Evolutionary conservation across 2,797 vertebrate species (phyloP).

Genomic region (Ispidina lecontei): DNA sequence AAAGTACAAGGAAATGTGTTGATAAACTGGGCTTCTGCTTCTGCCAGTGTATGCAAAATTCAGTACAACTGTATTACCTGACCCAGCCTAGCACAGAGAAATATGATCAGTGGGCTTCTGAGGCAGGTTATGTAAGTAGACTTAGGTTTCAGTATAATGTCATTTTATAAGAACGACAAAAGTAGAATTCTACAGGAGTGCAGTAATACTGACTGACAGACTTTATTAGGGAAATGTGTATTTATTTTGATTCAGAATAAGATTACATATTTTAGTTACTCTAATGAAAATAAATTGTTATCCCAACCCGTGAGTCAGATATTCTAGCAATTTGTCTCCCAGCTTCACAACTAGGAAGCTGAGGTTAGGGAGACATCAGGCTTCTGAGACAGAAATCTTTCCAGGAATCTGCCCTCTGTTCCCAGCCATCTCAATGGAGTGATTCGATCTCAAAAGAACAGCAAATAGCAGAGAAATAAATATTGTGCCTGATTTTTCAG

Average conservation of each 20-base stretch:
- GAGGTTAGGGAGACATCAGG: background rate
- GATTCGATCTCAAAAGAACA: background rate
- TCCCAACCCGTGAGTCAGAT: background rate
- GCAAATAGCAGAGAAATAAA: background rate
- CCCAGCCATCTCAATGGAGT: background rate
- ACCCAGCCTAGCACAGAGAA: background rate
- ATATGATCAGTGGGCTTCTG: background rate
- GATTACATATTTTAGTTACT: background rate
- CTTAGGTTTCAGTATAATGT: background rate
- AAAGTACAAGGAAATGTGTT: background rate
- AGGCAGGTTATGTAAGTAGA: background rate
- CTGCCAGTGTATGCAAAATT: background rate
- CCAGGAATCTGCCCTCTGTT: background rate
- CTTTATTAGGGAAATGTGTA: background rate
- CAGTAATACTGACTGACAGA: background rate
- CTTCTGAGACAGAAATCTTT: background rate
- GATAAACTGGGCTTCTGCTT: background rate
- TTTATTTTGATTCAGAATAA: constrained; percentile 13
- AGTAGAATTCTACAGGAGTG: background rate
- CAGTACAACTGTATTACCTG: background rate
- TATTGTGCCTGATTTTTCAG: background rate
- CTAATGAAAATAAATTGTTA: background rate
- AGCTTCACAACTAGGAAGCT: background rate
- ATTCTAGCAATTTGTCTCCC: background rate
- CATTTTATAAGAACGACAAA: background rate